These are phyloP conservation scores for Hydropotes inermis DNA, from an alignment of 2,113 vertebrate genomes.

Conservation along the genomic window DNA sequence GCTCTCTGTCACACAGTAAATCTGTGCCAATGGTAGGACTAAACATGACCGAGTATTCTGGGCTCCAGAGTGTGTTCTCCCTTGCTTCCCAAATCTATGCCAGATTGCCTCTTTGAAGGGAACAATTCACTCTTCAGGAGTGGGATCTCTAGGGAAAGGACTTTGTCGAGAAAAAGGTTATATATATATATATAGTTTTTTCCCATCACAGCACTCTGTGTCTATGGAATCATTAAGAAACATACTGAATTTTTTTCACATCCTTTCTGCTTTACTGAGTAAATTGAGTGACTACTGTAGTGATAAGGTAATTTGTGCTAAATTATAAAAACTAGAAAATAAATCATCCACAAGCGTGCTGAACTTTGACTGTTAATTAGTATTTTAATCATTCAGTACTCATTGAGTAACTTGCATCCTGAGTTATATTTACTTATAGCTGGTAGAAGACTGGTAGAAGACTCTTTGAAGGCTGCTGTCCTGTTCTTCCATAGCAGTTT, in stretches of 20 bases:
- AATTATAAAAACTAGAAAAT: not conserved
- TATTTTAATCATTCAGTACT: not conserved
- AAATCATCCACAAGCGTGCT: not conserved
- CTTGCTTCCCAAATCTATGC: not conserved
- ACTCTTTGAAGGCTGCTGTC: not conserved
- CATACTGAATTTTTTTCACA: not conserved
- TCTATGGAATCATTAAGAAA: not conserved
- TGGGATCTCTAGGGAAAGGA: not conserved
- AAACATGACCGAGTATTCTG: not conserved
- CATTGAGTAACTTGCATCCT: not conserved
- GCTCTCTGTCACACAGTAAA: not conserved
- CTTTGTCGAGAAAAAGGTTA: not conserved
- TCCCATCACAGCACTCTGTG: not conserved
- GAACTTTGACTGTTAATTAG: not conserved
- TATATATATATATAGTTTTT: not conserved
- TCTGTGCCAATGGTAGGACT: not conserved
- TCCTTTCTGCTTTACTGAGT: not conserved
- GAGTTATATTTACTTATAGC: not conserved
- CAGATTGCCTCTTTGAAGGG: not conserved
- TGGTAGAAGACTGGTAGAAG: not conserved
- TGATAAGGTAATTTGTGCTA: not conserved
- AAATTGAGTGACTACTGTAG: not conserved
- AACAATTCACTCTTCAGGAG: not conserved
- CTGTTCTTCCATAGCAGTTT: not conserved
- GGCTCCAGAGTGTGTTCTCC: no score